Conservation (phyloP, 1,140 invertebrate genomes). For the Ceratina calcarata region DNA sequence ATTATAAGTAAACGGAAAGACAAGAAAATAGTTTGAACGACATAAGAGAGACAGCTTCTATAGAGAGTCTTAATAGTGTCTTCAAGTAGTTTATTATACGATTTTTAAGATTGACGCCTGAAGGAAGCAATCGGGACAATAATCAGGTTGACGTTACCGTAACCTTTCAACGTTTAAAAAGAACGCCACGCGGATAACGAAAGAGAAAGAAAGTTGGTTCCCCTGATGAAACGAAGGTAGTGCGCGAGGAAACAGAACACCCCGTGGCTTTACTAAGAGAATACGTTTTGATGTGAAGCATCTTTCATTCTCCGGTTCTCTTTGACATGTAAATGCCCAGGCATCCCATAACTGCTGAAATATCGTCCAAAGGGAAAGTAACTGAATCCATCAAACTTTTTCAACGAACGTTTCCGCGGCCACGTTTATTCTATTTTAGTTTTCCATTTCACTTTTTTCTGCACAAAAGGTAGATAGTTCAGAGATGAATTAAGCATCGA, state of each 20-base stretch:
- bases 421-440: not conserved
- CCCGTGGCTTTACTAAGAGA: conserved; percentile 4
- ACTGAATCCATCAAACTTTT: conserved; percentile 28
- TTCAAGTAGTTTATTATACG: not conserved
- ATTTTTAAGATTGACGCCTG: not conserved
- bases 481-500: too few relatives aligned
- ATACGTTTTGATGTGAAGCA: conserved; percentile 4
- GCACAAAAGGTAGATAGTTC: too few relatives aligned
- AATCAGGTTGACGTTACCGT: not conserved
- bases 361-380: conserved; percentile 28
- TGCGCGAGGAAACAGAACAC: not conserved
- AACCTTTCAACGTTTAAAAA: not conserved
- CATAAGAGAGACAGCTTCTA: not conserved
- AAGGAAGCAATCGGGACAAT: not conserved
- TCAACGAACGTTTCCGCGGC: conserved; percentile 1
- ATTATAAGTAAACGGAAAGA: too few relatives aligned
- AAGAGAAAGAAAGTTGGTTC: not conserved
- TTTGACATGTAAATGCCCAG: conserved; percentile 29
- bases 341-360: conserved; percentile 20
- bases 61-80: too few relatives aligned
- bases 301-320: conserved; percentile 9
- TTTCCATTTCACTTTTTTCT: too few relatives aligned
- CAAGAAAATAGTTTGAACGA: not conserved
- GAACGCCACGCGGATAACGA: not conserved
- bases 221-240: not conserved